Evolutionary conservation across 2,113 vertebrate genomes (phyloP).

Genomic region (Thalassarche chlororhynchos): DNA sequence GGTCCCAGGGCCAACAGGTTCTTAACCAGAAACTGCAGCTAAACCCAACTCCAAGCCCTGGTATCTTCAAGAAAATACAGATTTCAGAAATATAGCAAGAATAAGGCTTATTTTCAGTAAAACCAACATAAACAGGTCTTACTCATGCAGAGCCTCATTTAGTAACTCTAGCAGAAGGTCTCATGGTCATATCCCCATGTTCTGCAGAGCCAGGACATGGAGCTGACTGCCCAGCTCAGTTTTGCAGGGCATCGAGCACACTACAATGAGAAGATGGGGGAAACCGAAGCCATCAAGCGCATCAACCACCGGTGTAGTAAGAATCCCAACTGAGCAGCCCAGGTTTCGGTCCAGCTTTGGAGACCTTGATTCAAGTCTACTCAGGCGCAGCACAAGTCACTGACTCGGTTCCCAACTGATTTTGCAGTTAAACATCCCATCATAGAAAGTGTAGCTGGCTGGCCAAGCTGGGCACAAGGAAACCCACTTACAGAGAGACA

Average conservation of each 20-base stretch:
- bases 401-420: neutral
- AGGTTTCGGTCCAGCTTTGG: neutral
- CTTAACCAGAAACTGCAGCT: neutral
- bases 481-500: neutral
- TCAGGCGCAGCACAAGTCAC: neutral
- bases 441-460: neutral
- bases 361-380: neutral
- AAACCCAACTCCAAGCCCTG: neutral
- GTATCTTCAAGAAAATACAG: neutral
- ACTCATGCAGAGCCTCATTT: neutral
- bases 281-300: neutral
- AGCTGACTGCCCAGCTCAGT: neutral
- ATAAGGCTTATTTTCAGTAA: neutral
- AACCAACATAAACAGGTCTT: neutral
- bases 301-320: accelerated
- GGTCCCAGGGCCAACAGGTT: neutral
- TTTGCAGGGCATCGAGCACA: neutral
- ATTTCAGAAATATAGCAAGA: neutral
- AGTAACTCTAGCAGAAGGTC: neutral
- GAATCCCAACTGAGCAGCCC: neutral
- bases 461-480: neutral
- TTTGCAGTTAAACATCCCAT: neutral
- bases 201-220: neutral
- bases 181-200: neutral
- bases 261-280: neutral